Percentiles rank a stretch among this genome's conserved stretches.
These are phyloP conservation scores for Rhinella marina DNA, from an alignment of 2,797 vertebrate species.

Conservation along the genomic window DNA sequence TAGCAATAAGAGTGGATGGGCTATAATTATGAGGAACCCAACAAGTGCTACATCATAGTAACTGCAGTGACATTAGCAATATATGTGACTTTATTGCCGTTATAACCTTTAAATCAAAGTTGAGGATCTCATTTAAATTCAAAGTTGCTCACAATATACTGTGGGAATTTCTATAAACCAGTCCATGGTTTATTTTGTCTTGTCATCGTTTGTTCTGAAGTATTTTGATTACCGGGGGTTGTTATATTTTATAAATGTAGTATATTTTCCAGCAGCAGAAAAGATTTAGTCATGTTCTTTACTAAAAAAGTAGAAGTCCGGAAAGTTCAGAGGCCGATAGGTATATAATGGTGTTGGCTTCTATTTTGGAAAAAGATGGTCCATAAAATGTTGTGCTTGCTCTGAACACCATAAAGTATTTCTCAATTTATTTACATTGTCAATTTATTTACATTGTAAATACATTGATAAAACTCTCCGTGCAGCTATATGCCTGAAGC, in stretches of 20 bases:
- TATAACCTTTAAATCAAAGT: conserved; percentile 57
- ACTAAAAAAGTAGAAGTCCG: background rate
- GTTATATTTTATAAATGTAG: conserved; percentile 14
- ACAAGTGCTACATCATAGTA: conserved; percentile 54
- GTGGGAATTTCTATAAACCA: conserved; percentile 29
- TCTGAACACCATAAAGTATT: too few species aligned
- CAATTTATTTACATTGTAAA: too few species aligned
- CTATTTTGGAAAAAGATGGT: too few species aligned
- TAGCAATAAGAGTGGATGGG: conserved; percentile 30
- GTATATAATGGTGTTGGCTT: background rate
- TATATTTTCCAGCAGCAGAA: conserved; percentile 1
- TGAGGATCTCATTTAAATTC: conserved; percentile 44
- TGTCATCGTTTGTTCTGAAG: conserved; percentile 31
- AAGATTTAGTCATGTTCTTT: background rate
- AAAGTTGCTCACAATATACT: conserved; percentile 26
- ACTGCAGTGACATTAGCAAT: conserved; percentile 50
- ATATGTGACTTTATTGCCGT: conserved; percentile 45
- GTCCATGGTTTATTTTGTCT: conserved; percentile 20
- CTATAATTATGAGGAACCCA: conserved; percentile 47
- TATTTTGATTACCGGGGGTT: conserved; percentile 25
- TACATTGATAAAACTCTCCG: too few species aligned
- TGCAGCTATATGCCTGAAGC: too few species aligned
- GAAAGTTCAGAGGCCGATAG: background rate
- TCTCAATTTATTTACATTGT: too few species aligned
- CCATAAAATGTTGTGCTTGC: too few species aligned